Conservation (phyloP, 2,797 vertebrate genomes). For the Chanos chanos region DNA sequence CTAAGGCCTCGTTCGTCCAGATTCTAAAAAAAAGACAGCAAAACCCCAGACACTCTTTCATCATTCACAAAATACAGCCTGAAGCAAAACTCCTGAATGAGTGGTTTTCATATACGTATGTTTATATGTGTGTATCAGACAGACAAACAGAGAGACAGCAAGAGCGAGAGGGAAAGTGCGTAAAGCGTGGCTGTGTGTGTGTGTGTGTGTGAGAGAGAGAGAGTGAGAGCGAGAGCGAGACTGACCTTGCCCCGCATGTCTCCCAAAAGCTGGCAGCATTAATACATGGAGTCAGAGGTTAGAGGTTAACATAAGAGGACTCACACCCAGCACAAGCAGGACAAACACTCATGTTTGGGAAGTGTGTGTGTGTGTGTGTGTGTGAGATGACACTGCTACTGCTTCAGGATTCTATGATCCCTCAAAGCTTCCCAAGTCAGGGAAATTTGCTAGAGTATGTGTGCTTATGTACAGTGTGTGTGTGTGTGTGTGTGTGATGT, state of each 20-base stretch:
- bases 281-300: constrained; percentile 60
- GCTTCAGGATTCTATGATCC: neutral
- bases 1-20: too few species aligned
- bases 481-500: neutral
- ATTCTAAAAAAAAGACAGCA: too few species aligned
- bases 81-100: too few species aligned
- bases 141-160: constrained; percentile 11
- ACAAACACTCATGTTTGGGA: neutral
- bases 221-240: constrained; percentile 48
- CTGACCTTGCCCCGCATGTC: constrained; percentile 97
- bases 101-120: too few species aligned
- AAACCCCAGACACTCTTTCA: too few species aligned
- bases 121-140: too few species aligned
- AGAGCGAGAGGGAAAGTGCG: neutral
- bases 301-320: constrained; percentile 39
- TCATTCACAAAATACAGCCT: too few species aligned
- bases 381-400: neutral
- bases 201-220: neutral
- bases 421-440: neutral
- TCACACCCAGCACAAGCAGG: constrained; percentile 53
- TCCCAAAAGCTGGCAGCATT: constrained; percentile 98
- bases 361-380: neutral
- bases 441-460: neutral
- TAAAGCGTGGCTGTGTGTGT: neutral
- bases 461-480: neutral